phyloP scores from a whole-genome alignment of 37 sponge, comb jelly and placozoan genomes.

The Diacarnus erythraeanus region DNA sequence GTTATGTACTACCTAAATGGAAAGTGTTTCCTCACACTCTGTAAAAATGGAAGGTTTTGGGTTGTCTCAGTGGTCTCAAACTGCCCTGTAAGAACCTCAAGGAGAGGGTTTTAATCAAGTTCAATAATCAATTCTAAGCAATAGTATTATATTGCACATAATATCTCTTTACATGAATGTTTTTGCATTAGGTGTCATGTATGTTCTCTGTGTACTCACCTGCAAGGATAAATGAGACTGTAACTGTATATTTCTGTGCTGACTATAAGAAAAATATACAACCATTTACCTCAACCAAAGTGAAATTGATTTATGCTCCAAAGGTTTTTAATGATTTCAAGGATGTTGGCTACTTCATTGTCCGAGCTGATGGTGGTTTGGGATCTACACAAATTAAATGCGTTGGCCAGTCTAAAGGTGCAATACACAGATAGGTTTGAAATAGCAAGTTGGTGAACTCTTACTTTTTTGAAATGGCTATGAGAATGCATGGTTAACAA shows the following conservation, averaged over 20 bases:
- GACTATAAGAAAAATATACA: constrained; percentile 24
- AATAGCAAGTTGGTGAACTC: too few species aligned
- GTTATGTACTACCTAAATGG: too few species aligned
- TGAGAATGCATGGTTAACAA: too few species aligned
- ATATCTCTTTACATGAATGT: too few species aligned
- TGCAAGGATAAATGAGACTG: background rate
- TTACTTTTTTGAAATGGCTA: too few species aligned
- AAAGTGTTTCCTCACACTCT: too few species aligned
- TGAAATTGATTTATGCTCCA: constrained; percentile 41
- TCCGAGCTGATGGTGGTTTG: constrained; percentile 52
- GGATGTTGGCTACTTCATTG: constrained; percentile 25
- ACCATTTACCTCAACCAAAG: constrained; percentile 28
- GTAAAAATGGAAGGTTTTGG: too few species aligned
- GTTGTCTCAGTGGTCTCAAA: too few species aligned
- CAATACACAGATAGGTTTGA: background rate
- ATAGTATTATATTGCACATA: too few species aligned
- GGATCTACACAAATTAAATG: constrained; percentile 48
- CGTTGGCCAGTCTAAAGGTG: constrained; percentile 46
- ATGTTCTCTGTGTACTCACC: background rate
- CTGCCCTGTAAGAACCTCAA: too few species aligned
- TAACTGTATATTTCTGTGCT: constrained; percentile 27
- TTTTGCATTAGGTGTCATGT: background rate
- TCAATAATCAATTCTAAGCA: too few species aligned
- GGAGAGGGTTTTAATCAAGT: too few species aligned
- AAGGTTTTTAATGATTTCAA: background rate